A percentile compares a stretch with the other conserved stretches of the same genome.
Evolutionary conservation across 2,888 invertebrate genomes (phyloP).

Genomic region (Mechanitis messenoides): DNA sequence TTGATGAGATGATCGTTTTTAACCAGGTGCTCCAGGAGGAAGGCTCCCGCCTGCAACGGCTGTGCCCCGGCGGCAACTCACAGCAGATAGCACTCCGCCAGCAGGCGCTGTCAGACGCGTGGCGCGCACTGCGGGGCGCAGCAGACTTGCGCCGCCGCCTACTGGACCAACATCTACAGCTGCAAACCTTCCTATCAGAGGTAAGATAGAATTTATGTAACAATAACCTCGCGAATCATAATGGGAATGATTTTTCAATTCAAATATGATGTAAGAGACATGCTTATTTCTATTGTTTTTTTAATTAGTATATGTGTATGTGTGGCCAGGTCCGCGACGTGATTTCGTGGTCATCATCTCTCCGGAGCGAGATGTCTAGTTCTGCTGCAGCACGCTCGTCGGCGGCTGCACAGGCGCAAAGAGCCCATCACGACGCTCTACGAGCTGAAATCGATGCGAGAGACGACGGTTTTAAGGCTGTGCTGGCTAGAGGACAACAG

Average conservation of each 20-base stretch:
- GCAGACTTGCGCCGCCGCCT: conserved; percentile 87
- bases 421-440: conserved; percentile 80
- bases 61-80: conserved; percentile 95
- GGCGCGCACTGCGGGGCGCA: conserved; percentile 90
- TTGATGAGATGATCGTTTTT: too few species aligned
- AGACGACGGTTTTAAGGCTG: conserved; percentile 82
- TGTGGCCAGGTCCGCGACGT: conserved; percentile 84
- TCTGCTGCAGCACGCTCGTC: conserved; percentile 88
- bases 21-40: conserved; percentile 92
- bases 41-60: conserved; percentile 88
- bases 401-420: conserved; percentile 84
- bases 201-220: conserved; percentile 43
- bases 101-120: conserved; percentile 88
- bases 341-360: conserved; percentile 89
- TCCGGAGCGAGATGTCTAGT: conserved; percentile 85
- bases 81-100: conserved; percentile 92
- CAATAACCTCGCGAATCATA: conserved; percentile 1
- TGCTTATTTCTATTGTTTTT: too few species aligned
- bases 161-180: conserved; percentile 89
- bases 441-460: conserved; percentile 84
- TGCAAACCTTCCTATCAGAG: conserved; percentile 92
- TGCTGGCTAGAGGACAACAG: conserved; percentile 85
- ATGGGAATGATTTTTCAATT: too few species aligned
- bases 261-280: too few species aligned
- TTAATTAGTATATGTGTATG: too few species aligned